These are phyloP conservation scores for Apus apus DNA, from an alignment of 2,113 vertebrate species.

Conservation along the genomic window DNA sequence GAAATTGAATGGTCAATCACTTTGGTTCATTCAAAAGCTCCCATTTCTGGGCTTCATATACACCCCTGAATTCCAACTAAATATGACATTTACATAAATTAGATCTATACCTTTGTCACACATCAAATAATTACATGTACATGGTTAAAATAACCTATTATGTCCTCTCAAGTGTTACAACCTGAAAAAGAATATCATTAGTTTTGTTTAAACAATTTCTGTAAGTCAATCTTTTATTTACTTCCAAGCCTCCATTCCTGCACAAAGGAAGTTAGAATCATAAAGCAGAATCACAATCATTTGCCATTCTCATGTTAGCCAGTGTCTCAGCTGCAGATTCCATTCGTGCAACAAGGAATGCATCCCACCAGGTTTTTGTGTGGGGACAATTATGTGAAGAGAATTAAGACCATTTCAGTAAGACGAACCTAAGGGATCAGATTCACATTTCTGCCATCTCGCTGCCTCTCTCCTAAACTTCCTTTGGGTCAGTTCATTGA, in stretches of 20 bases:
- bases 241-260: background rate
- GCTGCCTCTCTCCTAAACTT: background rate
- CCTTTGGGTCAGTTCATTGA: background rate
- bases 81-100: background rate
- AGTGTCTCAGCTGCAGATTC: background rate
- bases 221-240: background rate
- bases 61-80: background rate
- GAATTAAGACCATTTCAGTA: background rate
- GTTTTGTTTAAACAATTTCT: background rate
- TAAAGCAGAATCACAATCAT: background rate
- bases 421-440: background rate
- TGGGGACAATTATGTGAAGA: rapidly evolving
- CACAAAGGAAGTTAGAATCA: background rate
- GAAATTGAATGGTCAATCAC: background rate
- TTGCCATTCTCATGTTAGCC: background rate
- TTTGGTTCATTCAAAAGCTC: background rate
- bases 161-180: background rate
- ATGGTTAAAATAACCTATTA: background rate
- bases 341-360: background rate
- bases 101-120: background rate
- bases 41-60: background rate
- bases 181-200: background rate
- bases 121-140: background rate
- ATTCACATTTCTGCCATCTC: background rate
- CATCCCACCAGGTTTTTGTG: background rate